phyloP scores from a whole-genome alignment of 2,797 vertebrate species.

The Menidia menidia region DNA sequence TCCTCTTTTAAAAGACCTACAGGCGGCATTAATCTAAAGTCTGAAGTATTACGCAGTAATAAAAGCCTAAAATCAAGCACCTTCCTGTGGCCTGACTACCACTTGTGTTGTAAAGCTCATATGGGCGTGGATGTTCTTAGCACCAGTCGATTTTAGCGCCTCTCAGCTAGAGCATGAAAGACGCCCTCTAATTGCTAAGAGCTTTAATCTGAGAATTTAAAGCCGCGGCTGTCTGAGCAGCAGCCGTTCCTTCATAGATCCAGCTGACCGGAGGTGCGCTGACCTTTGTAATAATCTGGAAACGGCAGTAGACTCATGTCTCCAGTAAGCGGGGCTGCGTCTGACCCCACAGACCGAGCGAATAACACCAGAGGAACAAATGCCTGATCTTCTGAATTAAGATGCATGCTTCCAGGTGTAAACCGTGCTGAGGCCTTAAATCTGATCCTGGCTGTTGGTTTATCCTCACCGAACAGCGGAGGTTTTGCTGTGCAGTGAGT shows the following conservation, averaged over 20 bases:
- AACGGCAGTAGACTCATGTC: background rate
- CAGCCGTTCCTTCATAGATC: background rate
- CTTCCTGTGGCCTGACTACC: background rate
- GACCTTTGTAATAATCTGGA: background rate
- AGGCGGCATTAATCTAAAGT: background rate
- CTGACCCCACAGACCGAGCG: too few species aligned
- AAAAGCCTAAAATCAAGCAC: background rate
- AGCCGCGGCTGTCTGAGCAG: too few species aligned
- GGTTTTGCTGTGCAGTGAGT: background rate
- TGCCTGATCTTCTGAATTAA: background rate
- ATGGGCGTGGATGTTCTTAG: constrained; percentile 5
- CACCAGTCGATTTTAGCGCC: constrained; percentile 1
- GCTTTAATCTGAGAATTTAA: background rate
- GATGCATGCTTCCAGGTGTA: background rate
- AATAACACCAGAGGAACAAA: too few species aligned
- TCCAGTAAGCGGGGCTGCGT: background rate
- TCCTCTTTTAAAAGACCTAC: background rate
- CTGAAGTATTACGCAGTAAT: background rate
- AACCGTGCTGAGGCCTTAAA: background rate
- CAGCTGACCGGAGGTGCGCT: background rate
- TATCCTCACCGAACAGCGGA: too few species aligned
- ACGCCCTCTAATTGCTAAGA: background rate
- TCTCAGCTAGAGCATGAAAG: background rate
- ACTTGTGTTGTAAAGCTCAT: constrained; percentile 35
- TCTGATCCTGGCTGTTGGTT: too few species aligned